Conservation (phyloP, 2,797 vertebrate genomes). For the Hemibagrus guttatus region DNA sequence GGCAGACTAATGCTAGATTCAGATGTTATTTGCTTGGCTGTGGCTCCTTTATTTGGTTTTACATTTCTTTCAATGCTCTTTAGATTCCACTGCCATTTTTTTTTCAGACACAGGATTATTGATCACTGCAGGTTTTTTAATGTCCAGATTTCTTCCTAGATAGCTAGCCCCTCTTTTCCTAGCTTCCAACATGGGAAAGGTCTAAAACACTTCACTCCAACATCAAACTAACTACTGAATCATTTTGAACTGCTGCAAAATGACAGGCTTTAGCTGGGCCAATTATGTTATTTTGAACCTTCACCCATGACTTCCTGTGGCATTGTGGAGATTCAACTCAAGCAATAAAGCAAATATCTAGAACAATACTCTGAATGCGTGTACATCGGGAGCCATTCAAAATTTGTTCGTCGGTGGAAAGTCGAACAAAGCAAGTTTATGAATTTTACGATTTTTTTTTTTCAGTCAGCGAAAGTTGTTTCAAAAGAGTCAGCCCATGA, state of each 20-base stretch:
- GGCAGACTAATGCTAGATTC: neutral
- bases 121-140: neutral
- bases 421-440: no score
- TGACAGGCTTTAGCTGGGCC: neutral
- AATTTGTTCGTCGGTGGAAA: no score
- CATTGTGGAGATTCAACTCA: neutral
- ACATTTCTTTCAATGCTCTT: neutral
- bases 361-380: neutral
- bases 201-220: neutral
- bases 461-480: no score
- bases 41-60: neutral
- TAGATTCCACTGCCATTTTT: neutral
- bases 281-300: neutral
- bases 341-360: neutral
- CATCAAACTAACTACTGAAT: neutral
- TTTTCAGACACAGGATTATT: neutral
- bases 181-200: neutral
- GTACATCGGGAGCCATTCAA: no score
- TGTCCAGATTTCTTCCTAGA: neutral
- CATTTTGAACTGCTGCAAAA: neutral
- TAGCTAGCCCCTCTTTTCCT: neutral
- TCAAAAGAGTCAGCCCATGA: no score
- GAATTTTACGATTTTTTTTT: no score
- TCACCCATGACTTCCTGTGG: neutral
- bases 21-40: neutral